Evolutionary conservation across 2,113 vertebrate species (phyloP), one percentile per base, ranked within the genome.

Genomic region (Pagrus major): DNA sequence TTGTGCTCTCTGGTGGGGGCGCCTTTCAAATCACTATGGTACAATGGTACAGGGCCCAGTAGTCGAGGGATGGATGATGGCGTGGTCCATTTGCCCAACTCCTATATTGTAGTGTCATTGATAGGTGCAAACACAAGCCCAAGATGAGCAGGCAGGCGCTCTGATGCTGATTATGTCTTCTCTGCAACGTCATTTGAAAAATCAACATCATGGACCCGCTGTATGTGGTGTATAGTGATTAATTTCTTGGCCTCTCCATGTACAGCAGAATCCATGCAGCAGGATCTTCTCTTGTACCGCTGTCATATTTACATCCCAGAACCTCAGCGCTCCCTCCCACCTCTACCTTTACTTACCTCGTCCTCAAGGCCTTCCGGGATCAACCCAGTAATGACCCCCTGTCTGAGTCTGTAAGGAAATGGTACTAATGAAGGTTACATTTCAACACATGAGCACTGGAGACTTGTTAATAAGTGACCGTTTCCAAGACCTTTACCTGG

Each of bases 401-500:
- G 49, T 70, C 74, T 33, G 54, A 31, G 68, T 60, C 59, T 67
- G 29, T 49, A n/a, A 76, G 37, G 51, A 79, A 71, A 41, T 39
- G 31, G 6, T 11, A 5, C 33, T 88, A 80, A 84, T 51, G 63
- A 72, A 80, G 80, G 88, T 91, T 90, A 91, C 73, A 87, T 71
- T 88, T 92, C 78, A 90, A 89, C 89, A 42, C 49, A 2, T 49
- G 42, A 76, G 71, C 46, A 55, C 61, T 61, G 76, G 4, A 41
- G 58, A 18, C 5, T 73, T 68, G 92, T 93, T 92, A 94, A 93
- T 94, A 78, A 89, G 85, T 92, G 33, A 92, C 82, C 1, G 18
- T 74, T 71, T 80, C 84, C 44, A 60, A 66, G 59, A 70, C 23
- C 18, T 27, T 83, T 44, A 77, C 80, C 76, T 80, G 81, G 37